These are phyloP conservation scores for Meiosimyza decipiens DNA, from an alignment of 2,888 invertebrate species.

Conservation along the genomic window DNA sequence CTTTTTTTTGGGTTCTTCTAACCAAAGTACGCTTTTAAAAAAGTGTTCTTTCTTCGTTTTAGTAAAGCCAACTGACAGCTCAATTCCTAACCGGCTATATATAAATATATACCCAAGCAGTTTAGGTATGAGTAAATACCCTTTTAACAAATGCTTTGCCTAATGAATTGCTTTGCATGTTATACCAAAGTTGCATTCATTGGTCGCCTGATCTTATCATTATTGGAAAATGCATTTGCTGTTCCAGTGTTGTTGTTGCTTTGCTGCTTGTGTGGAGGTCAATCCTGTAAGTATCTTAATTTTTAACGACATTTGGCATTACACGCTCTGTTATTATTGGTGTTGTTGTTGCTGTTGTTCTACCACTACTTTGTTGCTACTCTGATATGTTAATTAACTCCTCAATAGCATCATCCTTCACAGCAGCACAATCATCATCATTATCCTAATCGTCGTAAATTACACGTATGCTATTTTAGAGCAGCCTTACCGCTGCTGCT, in stretches of 20 bases:
- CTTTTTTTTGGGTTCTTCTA: no score
- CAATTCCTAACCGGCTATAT: no score
- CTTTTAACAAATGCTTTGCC: not conserved
- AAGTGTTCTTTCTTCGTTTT: no score
- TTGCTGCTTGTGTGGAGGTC: slow-evolving; percentile 45
- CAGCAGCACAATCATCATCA: not conserved
- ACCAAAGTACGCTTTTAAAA: no score
- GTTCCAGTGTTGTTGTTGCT: slow-evolving; percentile 35
- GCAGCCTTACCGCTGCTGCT: no score
- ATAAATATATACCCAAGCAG: no score
- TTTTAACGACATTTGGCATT: not conserved
- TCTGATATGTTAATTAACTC: slow-evolving; percentile 27
- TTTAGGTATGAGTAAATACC: no score
- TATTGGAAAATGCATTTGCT: slow-evolving; percentile 20
- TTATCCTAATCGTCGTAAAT: not conserved
- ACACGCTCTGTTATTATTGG: not conserved
- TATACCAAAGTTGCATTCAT: slow-evolving; percentile 18
- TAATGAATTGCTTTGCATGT: slow-evolving; percentile 33
- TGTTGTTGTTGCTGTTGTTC: not conserved
- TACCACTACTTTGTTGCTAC: not conserved
- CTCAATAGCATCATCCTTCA: not conserved
- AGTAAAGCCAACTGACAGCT: no score
- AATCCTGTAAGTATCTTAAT: not conserved
- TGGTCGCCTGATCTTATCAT: slow-evolving; percentile 6
- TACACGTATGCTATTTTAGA: not conserved